Conservation (phyloP, 2,888 invertebrate genomes). For the Lomographa bimaculata region DNA sequence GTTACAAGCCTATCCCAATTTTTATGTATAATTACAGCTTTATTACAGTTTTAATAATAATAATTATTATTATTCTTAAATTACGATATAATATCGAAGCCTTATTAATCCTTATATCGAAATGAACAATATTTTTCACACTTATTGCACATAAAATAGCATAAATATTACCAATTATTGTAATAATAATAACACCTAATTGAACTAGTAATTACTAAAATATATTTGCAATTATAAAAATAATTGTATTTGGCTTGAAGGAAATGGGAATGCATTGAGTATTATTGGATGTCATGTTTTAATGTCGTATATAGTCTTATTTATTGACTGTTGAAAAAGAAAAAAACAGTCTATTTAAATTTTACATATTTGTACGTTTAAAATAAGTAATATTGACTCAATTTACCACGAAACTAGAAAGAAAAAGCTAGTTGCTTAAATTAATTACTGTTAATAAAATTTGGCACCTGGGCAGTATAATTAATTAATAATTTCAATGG, state of each 20-base stretch:
- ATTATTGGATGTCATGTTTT: slow-evolving; percentile 49
- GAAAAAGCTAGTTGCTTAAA: not conserved
- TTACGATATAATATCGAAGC: slow-evolving; percentile 56
- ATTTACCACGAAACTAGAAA: too few relatives aligned
- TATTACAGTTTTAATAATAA: slow-evolving; percentile 70
- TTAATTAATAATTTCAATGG: too few relatives aligned
- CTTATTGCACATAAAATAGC: slow-evolving; percentile 78
- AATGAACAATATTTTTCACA: slow-evolving; percentile 67
- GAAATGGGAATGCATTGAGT: slow-evolving; percentile 49
- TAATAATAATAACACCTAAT: slow-evolving; percentile 57
- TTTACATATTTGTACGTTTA: too few relatives aligned
- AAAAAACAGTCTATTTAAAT: too few relatives aligned
- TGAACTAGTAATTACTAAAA: slow-evolving; percentile 51
- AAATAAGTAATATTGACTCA: too few relatives aligned
- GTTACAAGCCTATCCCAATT: slow-evolving; percentile 71
- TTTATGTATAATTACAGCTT: slow-evolving; percentile 67
- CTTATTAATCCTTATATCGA: slow-evolving; percentile 50
- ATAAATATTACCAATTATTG: slow-evolving; percentile 65
- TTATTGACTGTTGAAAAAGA: too few relatives aligned
- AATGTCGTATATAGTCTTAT: slow-evolving; percentile 4
- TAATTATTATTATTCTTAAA: slow-evolving; percentile 51
- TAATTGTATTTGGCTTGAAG: slow-evolving; percentile 52
- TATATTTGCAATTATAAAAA: slow-evolving; percentile 45
- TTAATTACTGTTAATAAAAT: slow-evolving; percentile 1
- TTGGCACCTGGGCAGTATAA: too few relatives aligned